Percentiles rank a stretch among this genome's conserved stretches.
These are phyloP conservation scores for Tipula lateralis DNA, from an alignment of 2,888 invertebrate genomes.

Conservation along the genomic window DNA sequence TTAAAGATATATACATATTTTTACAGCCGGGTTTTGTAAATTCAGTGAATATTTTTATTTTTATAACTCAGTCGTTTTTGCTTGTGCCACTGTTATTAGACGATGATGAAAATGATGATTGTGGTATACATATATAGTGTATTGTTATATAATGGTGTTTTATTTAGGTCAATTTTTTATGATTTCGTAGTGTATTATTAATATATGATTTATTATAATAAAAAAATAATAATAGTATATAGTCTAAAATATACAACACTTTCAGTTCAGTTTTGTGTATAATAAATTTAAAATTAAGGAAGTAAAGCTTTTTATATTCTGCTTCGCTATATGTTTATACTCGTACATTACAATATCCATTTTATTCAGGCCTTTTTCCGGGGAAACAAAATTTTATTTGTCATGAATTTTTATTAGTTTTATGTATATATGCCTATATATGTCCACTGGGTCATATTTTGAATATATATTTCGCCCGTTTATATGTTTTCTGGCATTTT, in stretches of 20 bases:
- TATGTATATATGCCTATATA: no score
- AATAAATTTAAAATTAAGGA: not conserved
- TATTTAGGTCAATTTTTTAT: not conserved
- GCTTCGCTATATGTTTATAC: not conserved
- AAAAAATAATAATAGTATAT: not conserved
- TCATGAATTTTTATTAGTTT: not conserved
- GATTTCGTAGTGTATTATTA: not conserved
- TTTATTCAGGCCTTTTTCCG: not conserved
- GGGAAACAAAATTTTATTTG: not conserved
- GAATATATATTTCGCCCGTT: not conserved
- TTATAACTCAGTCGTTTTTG: not conserved
- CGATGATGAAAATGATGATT: not conserved
- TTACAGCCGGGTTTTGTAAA: not conserved
- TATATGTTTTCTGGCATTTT: not conserved
- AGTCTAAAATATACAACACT: not conserved
- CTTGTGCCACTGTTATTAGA: not conserved
- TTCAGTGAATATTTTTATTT: not conserved
- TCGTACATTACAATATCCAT: not conserved
- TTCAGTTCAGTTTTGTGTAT: not conserved
- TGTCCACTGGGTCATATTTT: not conserved
- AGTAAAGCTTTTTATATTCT: not conserved
- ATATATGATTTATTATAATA: not conserved
- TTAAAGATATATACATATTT: no score
- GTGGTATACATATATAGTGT: not conserved
- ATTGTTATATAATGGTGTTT: not conserved